Evolutionary conservation across 2,888 invertebrate genomes (phyloP).

Genomic region (Myopa tessellatipennis): DNA sequence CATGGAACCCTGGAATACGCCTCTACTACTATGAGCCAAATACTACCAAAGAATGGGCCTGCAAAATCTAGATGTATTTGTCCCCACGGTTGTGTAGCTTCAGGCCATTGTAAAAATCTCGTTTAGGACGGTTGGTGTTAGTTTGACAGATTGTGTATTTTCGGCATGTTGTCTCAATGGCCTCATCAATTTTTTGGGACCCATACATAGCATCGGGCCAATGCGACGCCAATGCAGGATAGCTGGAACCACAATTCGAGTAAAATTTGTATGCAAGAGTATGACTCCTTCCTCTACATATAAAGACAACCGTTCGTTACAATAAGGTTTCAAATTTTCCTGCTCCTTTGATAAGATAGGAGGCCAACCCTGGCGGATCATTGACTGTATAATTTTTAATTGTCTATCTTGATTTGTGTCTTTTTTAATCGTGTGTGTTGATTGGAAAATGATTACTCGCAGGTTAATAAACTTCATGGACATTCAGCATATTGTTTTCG

Average conservation of each 20-base stretch:
- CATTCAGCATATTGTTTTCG: slow-evolving; percentile 10
- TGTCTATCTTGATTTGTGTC: slow-evolving; percentile 16
- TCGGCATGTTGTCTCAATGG: slow-evolving; percentile 19
- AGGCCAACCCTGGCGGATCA: slow-evolving; percentile 36
- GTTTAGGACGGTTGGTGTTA: slow-evolving; percentile 15
- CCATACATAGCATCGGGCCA: slow-evolving; percentile 38
- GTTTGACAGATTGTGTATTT: slow-evolving; percentile 26
- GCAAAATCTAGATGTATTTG: slow-evolving; percentile 41
- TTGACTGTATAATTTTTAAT: slow-evolving; percentile 16
- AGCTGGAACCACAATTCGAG: slow-evolving; percentile 24
- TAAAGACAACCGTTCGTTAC: slow-evolving; percentile 1
- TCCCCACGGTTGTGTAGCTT: slow-evolving; percentile 32
- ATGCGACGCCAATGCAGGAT: slow-evolving; percentile 33
- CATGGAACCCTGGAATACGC: slow-evolving; percentile 42
- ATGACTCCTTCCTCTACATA: slow-evolving; percentile 24
- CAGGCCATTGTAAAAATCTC: slow-evolving; percentile 24
- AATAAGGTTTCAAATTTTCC: slow-evolving; percentile 25
- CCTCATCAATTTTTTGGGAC: slow-evolving; percentile 35
- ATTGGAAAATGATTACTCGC: neutral
- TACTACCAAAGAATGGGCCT: slow-evolving; percentile 41
- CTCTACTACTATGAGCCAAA: slow-evolving; percentile 44
- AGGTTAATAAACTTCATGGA: neutral
- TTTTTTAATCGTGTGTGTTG: slow-evolving; percentile 20
- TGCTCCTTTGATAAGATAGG: neutral
- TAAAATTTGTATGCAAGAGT: slow-evolving; percentile 24